A percentile compares a stretch with the other conserved stretches of the same genome.
These are phyloP conservation scores for Pelagia noctiluca DNA, from an alignment of 30 jellyfish, hydroid and myxozoan genomes.

Conservation along the genomic window DNA sequence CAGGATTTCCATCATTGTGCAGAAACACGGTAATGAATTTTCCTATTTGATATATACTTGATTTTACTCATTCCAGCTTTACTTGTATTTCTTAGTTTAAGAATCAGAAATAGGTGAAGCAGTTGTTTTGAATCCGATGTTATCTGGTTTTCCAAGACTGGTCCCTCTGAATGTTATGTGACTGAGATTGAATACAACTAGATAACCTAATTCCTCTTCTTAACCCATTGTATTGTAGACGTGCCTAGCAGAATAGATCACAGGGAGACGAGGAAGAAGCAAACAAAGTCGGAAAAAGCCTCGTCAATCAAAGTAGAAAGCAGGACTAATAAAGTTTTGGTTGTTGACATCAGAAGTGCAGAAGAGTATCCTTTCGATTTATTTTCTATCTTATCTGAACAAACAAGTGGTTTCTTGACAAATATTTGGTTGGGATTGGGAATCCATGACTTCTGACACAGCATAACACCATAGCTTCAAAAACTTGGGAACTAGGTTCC, in stretches of 20 bases:
- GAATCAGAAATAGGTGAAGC: too few species aligned
- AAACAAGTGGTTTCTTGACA: neutral
- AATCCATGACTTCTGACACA: too few species aligned
- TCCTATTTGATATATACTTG: too few species aligned
- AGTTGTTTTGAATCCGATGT: too few species aligned
- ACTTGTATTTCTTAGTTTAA: too few species aligned
- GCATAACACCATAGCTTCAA: too few species aligned
- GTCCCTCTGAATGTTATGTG: neutral
- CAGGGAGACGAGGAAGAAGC: conserved; percentile 63
- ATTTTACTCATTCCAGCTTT: too few species aligned
- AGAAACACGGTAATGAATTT: conserved; percentile 67
- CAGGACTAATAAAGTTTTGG: conserved; percentile 62
- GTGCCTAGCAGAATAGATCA: conserved; percentile 27
- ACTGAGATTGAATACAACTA: neutral
- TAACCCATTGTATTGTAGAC: neutral
- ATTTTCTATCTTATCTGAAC: neutral
- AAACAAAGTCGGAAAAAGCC: conserved; percentile 39
- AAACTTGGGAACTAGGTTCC: too few species aligned
- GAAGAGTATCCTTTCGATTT: conserved; percentile 85
- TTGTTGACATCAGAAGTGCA: conserved; percentile 79
- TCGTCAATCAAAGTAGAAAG: conserved; percentile 14
- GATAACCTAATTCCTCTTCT: neutral
- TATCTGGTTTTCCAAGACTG: too few species aligned
- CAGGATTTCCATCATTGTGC: conserved; percentile 72
- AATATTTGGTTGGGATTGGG: neutral